Percentiles rank a stretch among this genome's conserved stretches.
Evolutionary conservation across 2,888 invertebrate genomes (phyloP).

Genomic region (Stramonita haemastoma): DNA sequence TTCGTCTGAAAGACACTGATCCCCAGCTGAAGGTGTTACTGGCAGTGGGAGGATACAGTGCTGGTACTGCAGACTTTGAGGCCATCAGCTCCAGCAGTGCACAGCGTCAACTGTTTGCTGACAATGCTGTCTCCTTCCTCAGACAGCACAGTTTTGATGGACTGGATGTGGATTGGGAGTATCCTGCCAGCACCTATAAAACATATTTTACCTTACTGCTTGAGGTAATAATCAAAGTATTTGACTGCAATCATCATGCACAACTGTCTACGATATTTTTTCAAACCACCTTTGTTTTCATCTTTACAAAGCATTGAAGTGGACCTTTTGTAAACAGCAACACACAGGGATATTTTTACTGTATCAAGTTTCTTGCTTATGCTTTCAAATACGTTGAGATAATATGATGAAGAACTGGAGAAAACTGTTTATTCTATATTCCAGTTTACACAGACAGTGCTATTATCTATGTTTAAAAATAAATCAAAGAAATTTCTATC

Average conservation of each 20-base stretch:
- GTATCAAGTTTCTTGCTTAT: too few relatives aligned
- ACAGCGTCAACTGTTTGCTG: constrained; percentile 16
- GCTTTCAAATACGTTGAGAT: too few relatives aligned
- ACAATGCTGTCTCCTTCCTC: constrained; percentile 31
- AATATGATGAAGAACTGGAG: too few relatives aligned
- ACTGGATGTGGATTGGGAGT: constrained; percentile 41
- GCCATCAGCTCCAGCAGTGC: constrained; percentile 5
- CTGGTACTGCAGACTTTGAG: constrained; percentile 20
- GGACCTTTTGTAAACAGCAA: too few relatives aligned
- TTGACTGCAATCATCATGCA: not conserved
- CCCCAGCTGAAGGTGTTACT: constrained; percentile 21
- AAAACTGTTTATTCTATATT: too few relatives aligned
- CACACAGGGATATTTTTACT: too few relatives aligned
- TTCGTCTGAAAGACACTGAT: constrained; percentile 7
- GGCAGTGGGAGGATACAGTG: constrained; percentile 30
- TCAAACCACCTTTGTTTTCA: not conserved
- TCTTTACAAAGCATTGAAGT: not conserved
- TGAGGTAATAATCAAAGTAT: not conserved
- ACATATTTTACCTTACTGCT: not conserved
- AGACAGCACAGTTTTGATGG: constrained; percentile 22
- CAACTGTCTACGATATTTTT: not conserved
- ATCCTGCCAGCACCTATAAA: constrained; percentile 9
- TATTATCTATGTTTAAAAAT: too few relatives aligned
- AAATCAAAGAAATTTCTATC: too few relatives aligned
- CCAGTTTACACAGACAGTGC: too few relatives aligned